A percentile compares a stretch with the other conserved stretches of the same genome.
These are phyloP conservation scores for Cydia fagiglandana DNA, from an alignment of 1,140 invertebrate species.

Conservation along the genomic window DNA sequence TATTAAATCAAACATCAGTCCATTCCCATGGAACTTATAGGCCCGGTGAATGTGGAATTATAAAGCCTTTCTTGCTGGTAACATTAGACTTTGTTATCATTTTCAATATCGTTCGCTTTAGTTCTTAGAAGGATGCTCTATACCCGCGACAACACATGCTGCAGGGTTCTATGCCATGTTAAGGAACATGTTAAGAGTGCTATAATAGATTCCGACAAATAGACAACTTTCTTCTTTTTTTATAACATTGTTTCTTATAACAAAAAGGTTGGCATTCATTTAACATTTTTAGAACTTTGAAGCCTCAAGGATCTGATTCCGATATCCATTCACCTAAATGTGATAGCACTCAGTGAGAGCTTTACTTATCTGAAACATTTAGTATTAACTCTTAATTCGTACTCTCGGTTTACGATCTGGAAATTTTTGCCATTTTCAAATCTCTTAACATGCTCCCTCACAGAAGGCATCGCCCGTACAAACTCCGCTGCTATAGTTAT, in stretches of 20 bases:
- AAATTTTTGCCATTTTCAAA: slow-evolving; percentile 1
- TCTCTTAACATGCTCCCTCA: slow-evolving; percentile 11
- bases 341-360: no score
- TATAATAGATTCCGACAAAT: background rate
- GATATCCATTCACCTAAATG: no score
- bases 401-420: no score
- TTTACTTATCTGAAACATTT: no score
- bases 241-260: no score
- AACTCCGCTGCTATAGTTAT: background rate
- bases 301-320: no score
- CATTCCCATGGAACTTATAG: background rate
- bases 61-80: background rate
- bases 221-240: background rate
- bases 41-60: background rate
- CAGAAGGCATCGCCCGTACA: background rate
- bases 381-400: no score
- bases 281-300: no score
- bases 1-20: background rate
- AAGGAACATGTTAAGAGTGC: slow-evolving; percentile 12
- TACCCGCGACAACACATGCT: slow-evolving; percentile 21
- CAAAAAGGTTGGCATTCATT: no score
- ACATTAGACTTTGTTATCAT: no score
- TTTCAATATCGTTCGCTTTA: background rate
- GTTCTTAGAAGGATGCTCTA: background rate
- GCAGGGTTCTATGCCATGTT: background rate